A percentile compares a stretch with the other conserved stretches of the same genome.
phyloP scores from a whole-genome alignment of 2,797 vertebrate genomes.

The Bucorvus abyssinicus region DNA sequence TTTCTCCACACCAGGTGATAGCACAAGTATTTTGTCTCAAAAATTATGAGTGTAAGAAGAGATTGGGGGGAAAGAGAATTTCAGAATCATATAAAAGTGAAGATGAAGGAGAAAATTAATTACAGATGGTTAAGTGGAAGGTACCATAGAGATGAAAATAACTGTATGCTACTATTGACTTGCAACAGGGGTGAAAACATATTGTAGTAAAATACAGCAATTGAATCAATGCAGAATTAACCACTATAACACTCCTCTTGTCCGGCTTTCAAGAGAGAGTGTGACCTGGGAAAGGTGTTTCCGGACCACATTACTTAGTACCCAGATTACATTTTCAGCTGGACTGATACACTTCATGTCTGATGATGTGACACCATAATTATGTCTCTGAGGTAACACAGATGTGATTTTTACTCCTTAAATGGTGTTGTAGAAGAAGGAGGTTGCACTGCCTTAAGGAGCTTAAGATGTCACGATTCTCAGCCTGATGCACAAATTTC shows the following conservation, averaged over 20 bases:
- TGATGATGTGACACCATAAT: background rate
- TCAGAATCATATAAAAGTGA: background rate
- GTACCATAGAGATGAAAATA: background rate
- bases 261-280: background rate
- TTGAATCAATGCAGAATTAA: background rate
- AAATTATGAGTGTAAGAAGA: background rate
- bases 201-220: background rate
- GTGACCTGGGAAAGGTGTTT: background rate
- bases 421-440: background rate
- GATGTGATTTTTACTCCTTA: background rate
- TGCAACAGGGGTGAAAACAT: background rate
- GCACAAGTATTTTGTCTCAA: background rate
- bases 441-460: background rate
- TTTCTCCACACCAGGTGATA: background rate
- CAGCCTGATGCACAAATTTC: background rate
- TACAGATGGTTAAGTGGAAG: background rate
- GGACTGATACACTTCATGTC: background rate
- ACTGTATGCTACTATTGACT: background rate
- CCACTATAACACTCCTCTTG: fast-evolving
- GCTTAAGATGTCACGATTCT: background rate
- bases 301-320: background rate
- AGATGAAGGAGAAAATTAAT: background rate
- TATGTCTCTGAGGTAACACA: background rate
- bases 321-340: background rate
- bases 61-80: background rate